Base-by-base conservation (phyloP, 1,140 invertebrate species). In the Saccostrea glomerata region DNA sequence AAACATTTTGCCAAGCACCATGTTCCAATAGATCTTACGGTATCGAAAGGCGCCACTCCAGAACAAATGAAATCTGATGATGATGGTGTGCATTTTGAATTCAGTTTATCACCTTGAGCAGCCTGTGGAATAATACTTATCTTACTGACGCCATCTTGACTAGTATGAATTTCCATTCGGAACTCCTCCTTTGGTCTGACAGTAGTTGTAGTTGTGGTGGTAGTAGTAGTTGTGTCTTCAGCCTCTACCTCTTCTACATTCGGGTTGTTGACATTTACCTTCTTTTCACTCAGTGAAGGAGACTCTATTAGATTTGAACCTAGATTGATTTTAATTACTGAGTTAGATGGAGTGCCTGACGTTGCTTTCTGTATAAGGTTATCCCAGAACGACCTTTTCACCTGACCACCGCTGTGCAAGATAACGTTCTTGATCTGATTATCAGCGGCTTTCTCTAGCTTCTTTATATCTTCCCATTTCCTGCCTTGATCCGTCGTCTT, bases 1-100 rank as follows among this genome's bases (percentile, higher is more conserved):
- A 87, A 58, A 83, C 86, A 87, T 63, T 87, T 87, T 0, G 77
- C 56, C 7, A 87, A 40, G 63, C 86, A 87, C 86, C 86, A 87
- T 0, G 86, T 60, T 25, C 40, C 82, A 30, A 87, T 87, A 11
- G 86, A 87, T 56, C 47, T 30, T n/a, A 87, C 55, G 6, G 56
- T 9, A 15, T 30, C 12, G 66, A 87, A 87, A 23, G 83, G 82
- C 11, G 17, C 77, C 23, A 63, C 40, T 5, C 86, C 86, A 23
- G 60, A 56, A 66, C 86, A 87, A 13, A 17, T 56, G 63, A 87
- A 87, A 55, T 87, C 83, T 15, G 30, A 30, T 9, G 83, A 55
- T 11, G 40, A 13, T 7, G 86, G 82, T 54, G 60, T 23, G 47
- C 86, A 87, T 63, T 60, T 25, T 40, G 56, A 36, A 55, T 47